Percentiles rank a stretch among this genome's conserved stretches.
phyloP scores from a whole-genome alignment of 2,888 invertebrate genomes.

The Synanthedon vespiformis region DNA sequence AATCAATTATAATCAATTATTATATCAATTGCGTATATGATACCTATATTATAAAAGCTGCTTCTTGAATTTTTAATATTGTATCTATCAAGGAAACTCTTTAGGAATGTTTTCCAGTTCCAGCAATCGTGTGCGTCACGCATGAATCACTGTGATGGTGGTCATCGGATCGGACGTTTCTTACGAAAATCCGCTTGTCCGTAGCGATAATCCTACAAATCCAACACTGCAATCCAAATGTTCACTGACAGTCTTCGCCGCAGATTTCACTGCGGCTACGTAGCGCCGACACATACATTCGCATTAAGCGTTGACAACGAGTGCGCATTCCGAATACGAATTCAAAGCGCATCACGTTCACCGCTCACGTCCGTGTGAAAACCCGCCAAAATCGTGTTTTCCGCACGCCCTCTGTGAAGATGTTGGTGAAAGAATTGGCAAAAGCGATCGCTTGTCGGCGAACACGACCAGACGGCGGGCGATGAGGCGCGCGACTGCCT shows the following conservation, averaged over 20 bases:
- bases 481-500: conserved; percentile 58
- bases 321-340: conserved; percentile 52
- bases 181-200: conserved; percentile 48
- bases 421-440: conserved; percentile 12
- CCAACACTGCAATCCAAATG: conserved; percentile 70
- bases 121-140: conserved; percentile 65
- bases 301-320: conserved; percentile 32
- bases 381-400: conserved; percentile 63
- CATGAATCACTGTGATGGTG: conserved; percentile 67
- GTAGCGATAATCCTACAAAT: conserved; percentile 31
- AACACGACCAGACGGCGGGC: conserved; percentile 38
- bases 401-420: conserved; percentile 30
- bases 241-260: conserved; percentile 43
- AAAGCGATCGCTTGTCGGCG: conserved; percentile 16
- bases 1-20: no score
- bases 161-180: conserved; percentile 42
- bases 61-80: background rate
- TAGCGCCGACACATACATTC: conserved; percentile 23
- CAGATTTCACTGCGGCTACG: conserved; percentile 50
- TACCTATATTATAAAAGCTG: no score
- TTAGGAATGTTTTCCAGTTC: conserved; percentile 48
- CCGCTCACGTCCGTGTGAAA: conserved; percentile 44
- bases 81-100: conserved; percentile 3
- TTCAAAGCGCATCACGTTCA: conserved; percentile 49
- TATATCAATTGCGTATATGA: no score